Evolutionary conservation across 2,113 vertebrate species (phyloP).

Genomic region (Camelus bactrianus): DNA sequence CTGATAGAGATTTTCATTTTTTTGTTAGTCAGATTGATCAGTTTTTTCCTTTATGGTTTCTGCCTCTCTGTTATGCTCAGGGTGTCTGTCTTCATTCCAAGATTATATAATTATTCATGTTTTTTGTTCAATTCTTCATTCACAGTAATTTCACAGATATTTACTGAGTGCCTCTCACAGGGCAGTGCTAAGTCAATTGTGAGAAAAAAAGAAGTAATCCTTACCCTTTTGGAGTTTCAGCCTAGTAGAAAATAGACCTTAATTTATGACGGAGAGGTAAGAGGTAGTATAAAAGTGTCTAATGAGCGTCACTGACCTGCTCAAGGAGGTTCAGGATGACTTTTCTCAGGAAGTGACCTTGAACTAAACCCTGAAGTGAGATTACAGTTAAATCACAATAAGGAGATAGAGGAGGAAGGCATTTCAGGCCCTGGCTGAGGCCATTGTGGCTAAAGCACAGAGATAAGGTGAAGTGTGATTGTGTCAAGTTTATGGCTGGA

Average conservation of each 20-base stretch:
- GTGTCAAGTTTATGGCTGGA: neutral
- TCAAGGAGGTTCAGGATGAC: neutral
- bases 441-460: neutral
- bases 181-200: neutral
- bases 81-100: neutral
- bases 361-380: neutral
- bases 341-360: neutral
- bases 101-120: neutral
- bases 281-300: neutral
- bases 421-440: neutral
- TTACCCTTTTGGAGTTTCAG: neutral
- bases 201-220: neutral
- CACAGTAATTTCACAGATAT: neutral
- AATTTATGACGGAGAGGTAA: slow-evolving; percentile 13
- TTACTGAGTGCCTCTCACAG: neutral
- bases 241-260: neutral
- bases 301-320: neutral
- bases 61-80: neutral
- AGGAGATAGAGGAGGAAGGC: neutral
- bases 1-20: neutral
- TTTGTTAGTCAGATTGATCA: neutral
- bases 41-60: neutral
- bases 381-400: neutral
- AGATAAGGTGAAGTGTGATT: neutral
- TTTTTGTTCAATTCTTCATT: slow-evolving; percentile 12